Evolutionary conservation across 2,113 vertebrate genomes (phyloP).

Genomic region (Genyomyrus donnyi): DNA sequence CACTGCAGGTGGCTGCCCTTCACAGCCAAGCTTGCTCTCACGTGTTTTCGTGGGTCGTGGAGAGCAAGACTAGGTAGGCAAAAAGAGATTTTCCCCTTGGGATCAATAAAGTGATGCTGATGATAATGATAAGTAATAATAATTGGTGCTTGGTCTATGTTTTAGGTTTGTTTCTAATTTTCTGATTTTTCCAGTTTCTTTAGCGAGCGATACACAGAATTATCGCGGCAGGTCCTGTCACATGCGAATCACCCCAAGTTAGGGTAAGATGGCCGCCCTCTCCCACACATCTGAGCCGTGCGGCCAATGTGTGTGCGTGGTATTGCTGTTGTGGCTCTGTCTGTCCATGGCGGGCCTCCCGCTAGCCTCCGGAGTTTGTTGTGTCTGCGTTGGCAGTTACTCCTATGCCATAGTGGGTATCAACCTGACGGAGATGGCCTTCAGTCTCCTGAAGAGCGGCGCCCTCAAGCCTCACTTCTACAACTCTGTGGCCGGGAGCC

Average conservation of each 20-base stretch:
- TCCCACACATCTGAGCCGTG: background rate
- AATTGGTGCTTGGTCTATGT: background rate
- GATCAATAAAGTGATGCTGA: background rate
- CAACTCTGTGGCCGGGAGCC: slow-evolving; percentile 68
- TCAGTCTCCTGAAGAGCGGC: slow-evolving; percentile 81
- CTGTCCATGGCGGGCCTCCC: background rate
- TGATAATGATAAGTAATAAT: background rate
- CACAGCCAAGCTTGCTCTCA: background rate
- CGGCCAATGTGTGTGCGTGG: background rate
- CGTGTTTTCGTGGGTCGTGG: background rate
- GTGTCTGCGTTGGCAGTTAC: slow-evolving; percentile 64
- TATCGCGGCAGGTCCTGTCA: slow-evolving; percentile 78
- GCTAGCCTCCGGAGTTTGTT: background rate
- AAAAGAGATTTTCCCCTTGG: background rate
- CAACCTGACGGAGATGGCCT: slow-evolving; percentile 97
- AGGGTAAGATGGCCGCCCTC: slow-evolving; percentile 69
- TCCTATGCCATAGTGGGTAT: slow-evolving; percentile 98
- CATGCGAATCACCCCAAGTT: slow-evolving; percentile 85
- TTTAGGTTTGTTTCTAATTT: background rate
- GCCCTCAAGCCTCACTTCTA: slow-evolving; percentile 85
- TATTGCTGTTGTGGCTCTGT: background rate
- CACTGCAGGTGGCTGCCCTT: background rate
- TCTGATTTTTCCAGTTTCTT: slow-evolving; percentile 72
- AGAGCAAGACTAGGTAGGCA: background rate
- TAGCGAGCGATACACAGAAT: slow-evolving; percentile 77